Evolutionary conservation across 64 coral and sea anemone genomes (phyloP).

Genomic region (Cladopsammia gracilis): DNA sequence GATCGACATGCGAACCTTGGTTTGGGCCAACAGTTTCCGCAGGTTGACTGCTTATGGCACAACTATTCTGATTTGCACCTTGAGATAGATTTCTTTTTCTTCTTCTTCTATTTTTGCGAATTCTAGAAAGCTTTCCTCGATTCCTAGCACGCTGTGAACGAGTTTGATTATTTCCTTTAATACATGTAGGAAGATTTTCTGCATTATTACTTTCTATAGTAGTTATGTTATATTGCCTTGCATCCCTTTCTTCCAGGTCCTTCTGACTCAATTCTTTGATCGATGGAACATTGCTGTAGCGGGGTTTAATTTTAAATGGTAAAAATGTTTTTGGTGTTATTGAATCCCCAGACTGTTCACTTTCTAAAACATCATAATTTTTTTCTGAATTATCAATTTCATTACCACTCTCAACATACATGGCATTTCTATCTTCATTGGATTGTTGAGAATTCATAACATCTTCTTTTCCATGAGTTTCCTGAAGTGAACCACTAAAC

Average conservation of each 20-base stretch:
- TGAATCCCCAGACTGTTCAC: slow-evolving; percentile 12
- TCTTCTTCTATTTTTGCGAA: slow-evolving; percentile 3
- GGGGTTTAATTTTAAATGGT: slow-evolving; percentile 88
- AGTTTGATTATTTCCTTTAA: neutral
- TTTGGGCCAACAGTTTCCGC: neutral
- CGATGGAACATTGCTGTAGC: slow-evolving; percentile 61
- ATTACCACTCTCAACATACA: neutral
- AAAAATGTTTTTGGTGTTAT: slow-evolving; percentile 53
- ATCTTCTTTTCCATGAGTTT: neutral
- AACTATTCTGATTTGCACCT: slow-evolving; percentile 16
- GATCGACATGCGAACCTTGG: slow-evolving; percentile 43
- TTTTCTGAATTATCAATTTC: neutral
- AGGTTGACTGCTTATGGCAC: neutral
- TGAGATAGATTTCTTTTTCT: slow-evolving; percentile 59
- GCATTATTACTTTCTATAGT: neutral
- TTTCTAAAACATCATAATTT: neutral
- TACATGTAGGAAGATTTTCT: neutral
- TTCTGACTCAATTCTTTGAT: slow-evolving; percentile 85
- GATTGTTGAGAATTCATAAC: neutral
- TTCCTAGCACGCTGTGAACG: neutral
- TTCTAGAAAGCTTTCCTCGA: neutral
- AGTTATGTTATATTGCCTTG: neutral
- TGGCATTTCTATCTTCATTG: neutral
- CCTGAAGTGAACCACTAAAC: neutral
- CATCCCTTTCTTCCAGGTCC: slow-evolving; percentile 39